These are phyloP conservation scores for Yponomeuta sedellus DNA, from an alignment of 2,888 invertebrate species.

Conservation along the genomic window DNA sequence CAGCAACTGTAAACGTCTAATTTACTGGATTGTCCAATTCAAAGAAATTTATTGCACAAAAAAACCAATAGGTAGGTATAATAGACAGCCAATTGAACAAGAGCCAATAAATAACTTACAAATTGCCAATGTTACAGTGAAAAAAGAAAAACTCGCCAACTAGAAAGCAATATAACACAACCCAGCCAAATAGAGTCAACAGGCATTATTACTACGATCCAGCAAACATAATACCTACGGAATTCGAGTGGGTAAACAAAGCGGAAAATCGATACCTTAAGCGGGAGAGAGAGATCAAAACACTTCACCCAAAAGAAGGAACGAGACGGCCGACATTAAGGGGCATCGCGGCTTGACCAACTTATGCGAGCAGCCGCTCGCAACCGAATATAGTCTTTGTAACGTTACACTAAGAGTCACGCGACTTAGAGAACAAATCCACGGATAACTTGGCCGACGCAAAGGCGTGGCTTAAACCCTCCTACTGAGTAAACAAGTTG, in stretches of 20 bases:
- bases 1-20: background rate
- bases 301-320: conserved; percentile 39
- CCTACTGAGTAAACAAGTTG: conserved; percentile 44
- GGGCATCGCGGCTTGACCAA: conserved; percentile 7
- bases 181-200: conserved; percentile 44
- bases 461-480: conserved; percentile 55
- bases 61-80: background rate
- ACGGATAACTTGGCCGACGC: conserved; percentile 13
- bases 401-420: conserved; percentile 7
- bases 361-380: background rate
- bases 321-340: conserved; percentile 33
- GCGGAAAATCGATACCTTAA: conserved; percentile 54
- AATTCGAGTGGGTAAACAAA: conserved; percentile 64
- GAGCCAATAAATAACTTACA: background rate
- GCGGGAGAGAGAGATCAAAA: conserved; percentile 37
- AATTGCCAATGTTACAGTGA: background rate
- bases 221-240: conserved; percentile 43
- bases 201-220: conserved; percentile 42
- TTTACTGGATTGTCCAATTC: background rate
- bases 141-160: background rate
- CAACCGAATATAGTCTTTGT: conserved; percentile 13
- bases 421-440: conserved; percentile 7
- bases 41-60: background rate
- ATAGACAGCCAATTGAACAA: background rate
- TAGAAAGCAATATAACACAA: conserved; percentile 29